Conservation (phyloP, 1,140 invertebrate genomes). For the Euura saliciscinereae region DNA sequence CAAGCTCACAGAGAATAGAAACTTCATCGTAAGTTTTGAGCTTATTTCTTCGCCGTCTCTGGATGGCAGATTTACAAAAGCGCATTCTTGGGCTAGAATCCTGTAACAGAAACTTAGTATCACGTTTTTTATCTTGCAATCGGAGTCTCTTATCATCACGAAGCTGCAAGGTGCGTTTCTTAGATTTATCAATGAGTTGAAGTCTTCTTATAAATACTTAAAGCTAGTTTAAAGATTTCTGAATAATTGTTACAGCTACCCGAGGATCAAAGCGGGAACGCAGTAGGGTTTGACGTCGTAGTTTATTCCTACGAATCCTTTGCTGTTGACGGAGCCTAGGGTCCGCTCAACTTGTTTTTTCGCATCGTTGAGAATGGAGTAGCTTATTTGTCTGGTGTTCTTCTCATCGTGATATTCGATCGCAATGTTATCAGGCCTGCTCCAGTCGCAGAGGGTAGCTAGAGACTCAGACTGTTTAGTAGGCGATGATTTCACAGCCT, state of each 20-base stretch:
- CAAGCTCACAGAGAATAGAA: slow-evolving; percentile 35
- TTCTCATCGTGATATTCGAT: slow-evolving; percentile 42
- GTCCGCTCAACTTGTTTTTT: slow-evolving; percentile 24
- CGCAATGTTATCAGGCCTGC: slow-evolving; percentile 24
- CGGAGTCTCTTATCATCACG: slow-evolving; percentile 10
- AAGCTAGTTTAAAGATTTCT: no score
- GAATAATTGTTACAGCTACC: slow-evolving; percentile 33
- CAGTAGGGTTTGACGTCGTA: slow-evolving; percentile 36
- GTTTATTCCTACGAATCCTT: slow-evolving; percentile 43
- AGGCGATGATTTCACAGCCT: no score
- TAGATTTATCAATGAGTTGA: slow-evolving; percentile 12
- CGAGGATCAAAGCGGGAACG: slow-evolving; percentile 43
- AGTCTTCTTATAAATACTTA: not conserved
- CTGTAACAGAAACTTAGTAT: slow-evolving; percentile 24
- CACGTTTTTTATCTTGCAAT: not conserved
- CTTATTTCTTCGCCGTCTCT: slow-evolving; percentile 19
- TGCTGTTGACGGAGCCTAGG: slow-evolving; percentile 24
- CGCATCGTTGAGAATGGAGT: slow-evolving; percentile 27
- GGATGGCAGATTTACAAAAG: slow-evolving; percentile 39
- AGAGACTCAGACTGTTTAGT: not conserved
- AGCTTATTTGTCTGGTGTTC: slow-evolving; percentile 29
- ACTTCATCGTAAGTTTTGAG: slow-evolving; percentile 28
- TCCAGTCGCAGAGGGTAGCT: slow-evolving; percentile 26
- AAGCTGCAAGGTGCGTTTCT: slow-evolving; percentile 13
- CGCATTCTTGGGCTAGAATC: slow-evolving; percentile 35